Evolutionary conservation across 2,888 invertebrate genomes (phyloP).

Genomic region (Acrobasis suavella): DNA sequence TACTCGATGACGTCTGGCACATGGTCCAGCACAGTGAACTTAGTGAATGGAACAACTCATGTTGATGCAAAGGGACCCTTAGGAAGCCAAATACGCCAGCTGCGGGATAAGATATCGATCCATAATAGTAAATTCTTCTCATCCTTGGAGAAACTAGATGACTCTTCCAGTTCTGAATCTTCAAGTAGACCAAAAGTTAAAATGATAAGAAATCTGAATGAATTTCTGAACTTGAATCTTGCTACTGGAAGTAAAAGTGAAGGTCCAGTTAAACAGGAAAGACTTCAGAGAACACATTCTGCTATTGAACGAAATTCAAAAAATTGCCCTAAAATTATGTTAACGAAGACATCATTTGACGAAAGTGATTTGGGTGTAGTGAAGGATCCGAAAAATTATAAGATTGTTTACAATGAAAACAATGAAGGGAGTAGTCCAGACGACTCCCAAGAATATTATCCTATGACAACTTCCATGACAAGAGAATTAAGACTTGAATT

Average conservation of each 20-base stretch:
- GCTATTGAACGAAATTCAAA: constrained; percentile 59
- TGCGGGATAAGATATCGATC: constrained; percentile 70
- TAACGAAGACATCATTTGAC: constrained; percentile 64
- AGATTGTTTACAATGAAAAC: constrained; percentile 54
- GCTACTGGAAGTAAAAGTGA: constrained; percentile 85
- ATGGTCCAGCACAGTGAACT: constrained; percentile 63
- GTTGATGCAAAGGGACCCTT: constrained; percentile 58
- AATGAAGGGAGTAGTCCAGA: constrained; percentile 88
- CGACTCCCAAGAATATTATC: constrained; percentile 91
- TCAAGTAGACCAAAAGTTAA: constrained; percentile 66
- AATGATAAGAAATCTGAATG: constrained; percentile 91
- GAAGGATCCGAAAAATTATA: constrained; percentile 52
- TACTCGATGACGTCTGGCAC: constrained; percentile 41
- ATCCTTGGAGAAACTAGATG: constrained; percentile 82
- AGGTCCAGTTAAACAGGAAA: constrained; percentile 49
- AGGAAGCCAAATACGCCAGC: constrained; percentile 68
- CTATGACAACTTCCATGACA: constrained; percentile 94
- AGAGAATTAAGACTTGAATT: constrained; percentile 90
- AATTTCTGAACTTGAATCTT: constrained; percentile 91
- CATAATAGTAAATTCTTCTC: constrained; percentile 80
- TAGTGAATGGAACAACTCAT: constrained; percentile 62
- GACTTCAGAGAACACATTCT: constrained; percentile 62
- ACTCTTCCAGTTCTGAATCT: constrained; percentile 56
- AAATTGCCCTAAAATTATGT: constrained; percentile 62
- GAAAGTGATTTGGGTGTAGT: constrained; percentile 49